Evolutionary conservation across 2,888 invertebrate species (phyloP), one percentile per base, ranked within the genome.

Genomic region (Cantharis lateralis): DNA sequence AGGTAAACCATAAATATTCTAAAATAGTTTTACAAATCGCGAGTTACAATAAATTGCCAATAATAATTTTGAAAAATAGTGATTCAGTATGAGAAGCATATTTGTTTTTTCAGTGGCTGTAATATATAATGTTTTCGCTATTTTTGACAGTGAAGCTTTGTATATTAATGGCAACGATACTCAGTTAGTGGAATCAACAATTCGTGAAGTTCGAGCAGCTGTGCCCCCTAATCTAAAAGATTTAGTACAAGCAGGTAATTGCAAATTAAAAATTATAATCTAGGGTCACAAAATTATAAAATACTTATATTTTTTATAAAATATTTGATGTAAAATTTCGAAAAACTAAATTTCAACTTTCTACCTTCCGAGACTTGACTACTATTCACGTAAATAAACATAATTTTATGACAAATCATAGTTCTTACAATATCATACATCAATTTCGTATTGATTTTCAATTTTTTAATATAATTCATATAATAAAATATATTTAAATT

Each of bases 161-260:
- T 81, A 83, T 48, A 82, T 89, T 75, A 89, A 87, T 15, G 90
- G 89, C 80, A 13, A 32, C 4, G 92, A 92, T 82, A 90, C 91
- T 0, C 87, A 89, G 77, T 88, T 91, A 20, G 90, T 92, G 7
- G 91, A 91, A 76, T 91, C 91, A 9, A 91, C 90, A 79, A 87
- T 91, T 16, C 87, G 92, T 66, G 91, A 91, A 87, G 89, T 91
- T 0, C 88, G 92, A 82, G 91, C 91, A 13, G 89, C 89, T 9
- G 84, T 77, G 86, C 90, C 86, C 5, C 81, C 82, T 24, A 81
- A 84, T 70, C 83, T 86, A 74, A 84, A 83, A 26, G 87, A 87
- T 74, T 83, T 87, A 70, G 73, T 87, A 18, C 74, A 84, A 73
- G 86, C 87, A 82, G 87, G 86, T 86, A 81, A 80, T 80, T 74